These are phyloP conservation scores for Onychomys arenicola DNA, from an alignment of 2,797 vertebrate genomes.

Conservation along the genomic window DNA sequence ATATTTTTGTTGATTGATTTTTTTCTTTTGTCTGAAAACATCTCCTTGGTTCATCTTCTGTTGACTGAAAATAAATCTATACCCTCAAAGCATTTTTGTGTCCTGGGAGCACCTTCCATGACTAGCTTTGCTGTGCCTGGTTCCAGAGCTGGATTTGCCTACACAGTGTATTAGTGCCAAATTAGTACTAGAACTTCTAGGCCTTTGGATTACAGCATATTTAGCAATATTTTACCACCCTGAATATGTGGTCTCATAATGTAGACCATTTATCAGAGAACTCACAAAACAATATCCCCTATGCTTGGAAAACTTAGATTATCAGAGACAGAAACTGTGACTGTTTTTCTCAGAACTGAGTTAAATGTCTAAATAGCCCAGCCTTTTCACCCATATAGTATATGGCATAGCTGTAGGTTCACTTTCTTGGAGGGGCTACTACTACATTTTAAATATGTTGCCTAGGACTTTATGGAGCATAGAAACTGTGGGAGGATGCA, in stretches of 20 bases:
- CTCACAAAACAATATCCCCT: background rate
- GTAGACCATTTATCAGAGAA: background rate
- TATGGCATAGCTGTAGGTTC: background rate
- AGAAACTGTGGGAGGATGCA: background rate
- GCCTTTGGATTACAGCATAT: background rate
- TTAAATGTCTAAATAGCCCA: background rate
- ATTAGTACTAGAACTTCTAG: constrained; percentile 18
- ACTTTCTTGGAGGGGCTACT: background rate
- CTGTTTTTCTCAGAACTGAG: background rate
- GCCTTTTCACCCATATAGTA: background rate
- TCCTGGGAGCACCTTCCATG: background rate
- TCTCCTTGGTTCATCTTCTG: background rate
- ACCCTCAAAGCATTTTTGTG: background rate
- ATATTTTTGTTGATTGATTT: background rate
- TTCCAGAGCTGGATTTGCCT: background rate
- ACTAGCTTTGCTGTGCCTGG: background rate
- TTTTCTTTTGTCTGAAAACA: background rate
- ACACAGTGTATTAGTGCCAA: background rate
- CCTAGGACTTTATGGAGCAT: background rate
- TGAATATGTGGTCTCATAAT: background rate
- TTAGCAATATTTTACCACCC: constrained; percentile 7
- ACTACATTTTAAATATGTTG: background rate
- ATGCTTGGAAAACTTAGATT: constrained; percentile 42
- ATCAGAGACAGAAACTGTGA: background rate
- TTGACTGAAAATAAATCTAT: background rate